phyloP scores from a whole-genome alignment of 2,797 vertebrate genomes.

The Danio albolineatus region DNA sequence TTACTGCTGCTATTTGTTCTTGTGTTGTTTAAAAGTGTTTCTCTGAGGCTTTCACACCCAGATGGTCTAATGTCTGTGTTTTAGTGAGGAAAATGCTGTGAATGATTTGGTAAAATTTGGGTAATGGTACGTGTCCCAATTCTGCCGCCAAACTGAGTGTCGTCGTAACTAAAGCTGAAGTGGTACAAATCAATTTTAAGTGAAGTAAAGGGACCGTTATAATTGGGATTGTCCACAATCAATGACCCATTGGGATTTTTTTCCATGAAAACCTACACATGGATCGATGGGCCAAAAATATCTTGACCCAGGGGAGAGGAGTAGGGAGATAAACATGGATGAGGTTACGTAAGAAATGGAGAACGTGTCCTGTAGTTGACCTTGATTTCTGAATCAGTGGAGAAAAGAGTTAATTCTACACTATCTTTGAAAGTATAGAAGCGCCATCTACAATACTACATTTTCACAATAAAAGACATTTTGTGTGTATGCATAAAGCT shows the following conservation, averaged over 20 bases:
- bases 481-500: no score
- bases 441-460: no score
- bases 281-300: constrained; percentile 63
- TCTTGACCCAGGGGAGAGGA: constrained; percentile 37
- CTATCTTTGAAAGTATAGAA: neutral
- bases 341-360: constrained; percentile 49
- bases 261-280: constrained; percentile 50
- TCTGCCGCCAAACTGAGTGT: neutral
- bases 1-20: neutral
- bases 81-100: neutral
- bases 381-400: neutral
- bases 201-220: neutral
- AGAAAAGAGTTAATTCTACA: constrained; percentile 22
- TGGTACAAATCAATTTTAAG: constrained; percentile 15
- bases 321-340: constrained; percentile 50
- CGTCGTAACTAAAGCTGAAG: constrained; percentile 8
- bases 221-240: constrained; percentile 23
- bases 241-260: constrained; percentile 38
- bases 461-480: neutral
- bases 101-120: neutral
- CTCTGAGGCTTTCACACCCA: neutral
- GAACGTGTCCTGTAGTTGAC: constrained; percentile 19
- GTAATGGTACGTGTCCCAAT: neutral
- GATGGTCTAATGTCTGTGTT: neutral
- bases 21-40: neutral